Evolutionary conservation across 1,140 invertebrate species (phyloP), one percentile per base, ranked within the genome.

Genomic region (Drosophila punjabiensis): DNA sequence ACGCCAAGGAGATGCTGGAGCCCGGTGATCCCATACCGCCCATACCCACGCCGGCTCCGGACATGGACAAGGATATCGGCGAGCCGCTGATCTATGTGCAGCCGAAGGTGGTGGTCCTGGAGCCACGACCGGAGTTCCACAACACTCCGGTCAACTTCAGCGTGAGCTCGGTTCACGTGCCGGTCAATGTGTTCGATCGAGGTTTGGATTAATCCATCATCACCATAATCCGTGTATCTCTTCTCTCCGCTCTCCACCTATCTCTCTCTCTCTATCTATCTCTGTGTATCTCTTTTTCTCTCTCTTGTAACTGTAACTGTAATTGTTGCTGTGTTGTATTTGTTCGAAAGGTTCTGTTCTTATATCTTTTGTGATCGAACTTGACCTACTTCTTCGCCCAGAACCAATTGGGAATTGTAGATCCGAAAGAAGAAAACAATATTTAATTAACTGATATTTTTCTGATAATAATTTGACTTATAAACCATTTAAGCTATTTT

Each of bases 181-280:
- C 98, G 3, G 98, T 98, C 30, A 99, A 99, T 93, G 98, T 99
- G 45, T 99, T 97, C 92, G 97, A 98, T 83, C 95, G 96, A 95
- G 96, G 97, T 98, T 92, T 91, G 88, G 79, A 67, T 52, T 58
- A 53, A 45, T 56, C 14, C 43, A 13, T 73, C 47, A 65, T 75
- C 48, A 30, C 18, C 50, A 58, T 78, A 65, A 68, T 59, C 66
- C 65, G 73, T 76, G 37, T 75, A 48, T 67, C 52, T 83, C 60
- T 76, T 58, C 66, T 84, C 71, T 85, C 59, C 74, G 60, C 77
- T 53, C 62, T 62, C 52, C 62, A 60, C 60, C 58, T 64, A 63
- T 74, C 58, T 83, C 45, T 68, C 8, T 76, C 55, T 70, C 47
- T 76, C 35, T 59, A 24, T 69, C 20, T 70, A 28, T 76, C 20